These are phyloP conservation scores for Ferrisia virgata DNA, from an alignment of 2,888 invertebrate genomes.

Conservation along the genomic window DNA sequence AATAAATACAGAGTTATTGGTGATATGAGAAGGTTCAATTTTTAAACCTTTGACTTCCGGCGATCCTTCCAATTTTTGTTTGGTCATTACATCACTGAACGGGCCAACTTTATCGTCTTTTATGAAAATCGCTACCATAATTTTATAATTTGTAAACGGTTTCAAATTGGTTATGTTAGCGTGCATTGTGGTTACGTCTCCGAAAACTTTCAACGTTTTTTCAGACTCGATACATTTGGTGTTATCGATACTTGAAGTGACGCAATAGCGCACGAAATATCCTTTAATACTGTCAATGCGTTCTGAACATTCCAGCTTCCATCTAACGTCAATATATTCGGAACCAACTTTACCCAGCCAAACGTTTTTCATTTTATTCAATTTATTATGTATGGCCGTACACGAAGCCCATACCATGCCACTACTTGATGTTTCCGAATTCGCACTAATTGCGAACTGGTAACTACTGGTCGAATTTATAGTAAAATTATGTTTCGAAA, in stretches of 20 bases:
- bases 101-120: background rate
- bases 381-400: slow-evolving; percentile 59
- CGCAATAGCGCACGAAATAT: background rate
- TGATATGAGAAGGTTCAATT: background rate
- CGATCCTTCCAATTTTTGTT: background rate
- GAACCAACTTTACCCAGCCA: slow-evolving; percentile 58
- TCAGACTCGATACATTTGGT: background rate
- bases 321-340: slow-evolving; percentile 64
- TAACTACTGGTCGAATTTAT: slow-evolving; percentile 60
- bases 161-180: background rate
- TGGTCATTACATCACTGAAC: background rate
- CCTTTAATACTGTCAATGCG: slow-evolving; percentile 60
- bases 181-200: background rate
- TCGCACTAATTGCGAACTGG: slow-evolving; percentile 80
- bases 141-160: slow-evolving; percentile 11
- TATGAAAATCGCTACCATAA: background rate
- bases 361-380: slow-evolving; percentile 61
- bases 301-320: slow-evolving; percentile 75
- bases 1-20: slow-evolving; percentile 62
- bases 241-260: background rate
- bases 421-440: slow-evolving; percentile 66
- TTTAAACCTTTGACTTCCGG: background rate
- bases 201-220: background rate
- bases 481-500: slow-evolving; percentile 59
- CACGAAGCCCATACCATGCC: slow-evolving; percentile 85